These are phyloP conservation scores for Aphelinus certus DNA, from an alignment of 1,140 invertebrate species.

Conservation along the genomic window DNA sequence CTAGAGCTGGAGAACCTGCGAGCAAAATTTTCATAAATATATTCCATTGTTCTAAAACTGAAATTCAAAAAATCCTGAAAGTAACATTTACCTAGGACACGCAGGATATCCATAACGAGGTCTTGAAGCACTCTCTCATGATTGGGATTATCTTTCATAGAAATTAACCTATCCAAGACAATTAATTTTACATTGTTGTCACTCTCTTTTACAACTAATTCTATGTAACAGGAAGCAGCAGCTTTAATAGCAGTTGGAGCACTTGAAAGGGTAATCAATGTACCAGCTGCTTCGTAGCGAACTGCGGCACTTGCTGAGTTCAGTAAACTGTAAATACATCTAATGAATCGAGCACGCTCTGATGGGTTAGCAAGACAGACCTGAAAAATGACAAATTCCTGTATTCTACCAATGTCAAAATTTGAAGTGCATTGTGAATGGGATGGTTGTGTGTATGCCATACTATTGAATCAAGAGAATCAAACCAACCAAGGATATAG, in stretches of 20 bases:
- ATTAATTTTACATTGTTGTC: constrained; percentile 99
- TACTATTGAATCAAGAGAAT: no score
- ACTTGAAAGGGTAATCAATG: constrained; percentile 97
- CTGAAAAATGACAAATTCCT: constrained; percentile 61
- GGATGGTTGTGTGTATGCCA: no score
- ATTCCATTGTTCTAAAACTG: background rate
- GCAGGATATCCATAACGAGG: constrained; percentile 97
- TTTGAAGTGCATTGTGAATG: background rate
- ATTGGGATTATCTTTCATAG: constrained; percentile 85
- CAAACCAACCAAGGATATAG: background rate
- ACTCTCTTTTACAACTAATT: constrained; percentile 98
- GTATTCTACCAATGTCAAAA: background rate
- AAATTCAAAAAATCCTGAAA: background rate
- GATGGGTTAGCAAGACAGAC: constrained; percentile 97
- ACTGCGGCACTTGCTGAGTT: constrained; percentile 97
- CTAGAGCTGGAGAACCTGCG: constrained; percentile 83
- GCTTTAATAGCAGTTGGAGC: constrained; percentile 97
- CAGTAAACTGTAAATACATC: constrained; percentile 97
- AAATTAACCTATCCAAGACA: constrained; percentile 93
- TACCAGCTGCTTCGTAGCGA: constrained; percentile 98
- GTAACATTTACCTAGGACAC: constrained; percentile 79
- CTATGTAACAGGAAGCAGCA: constrained; percentile 97
- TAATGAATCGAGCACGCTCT: constrained; percentile 95
- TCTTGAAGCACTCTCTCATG: constrained; percentile 96
- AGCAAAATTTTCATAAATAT: background rate